A percentile compares a stretch with the other conserved stretches of the same genome.
phyloP scores from a whole-genome alignment of 2,888 invertebrate species.

The Thereva unica region DNA sequence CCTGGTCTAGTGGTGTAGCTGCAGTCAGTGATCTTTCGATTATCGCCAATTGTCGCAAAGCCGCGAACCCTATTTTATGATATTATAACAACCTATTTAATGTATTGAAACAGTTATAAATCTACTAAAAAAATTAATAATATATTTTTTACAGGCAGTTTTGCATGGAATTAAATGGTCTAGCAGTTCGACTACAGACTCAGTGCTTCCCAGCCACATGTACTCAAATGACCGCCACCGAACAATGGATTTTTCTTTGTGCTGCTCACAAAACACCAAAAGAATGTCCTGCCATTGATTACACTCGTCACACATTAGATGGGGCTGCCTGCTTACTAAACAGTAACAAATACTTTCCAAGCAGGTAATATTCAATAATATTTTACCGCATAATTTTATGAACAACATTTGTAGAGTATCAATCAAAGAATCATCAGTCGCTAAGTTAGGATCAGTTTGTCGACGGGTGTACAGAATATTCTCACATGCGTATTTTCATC shows the following conservation, averaged over 20 bases:
- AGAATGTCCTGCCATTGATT: constrained; percentile 99
- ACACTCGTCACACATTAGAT: constrained; percentile 97
- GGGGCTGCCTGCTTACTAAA: constrained; percentile 98
- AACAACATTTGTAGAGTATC: constrained; percentile 73
- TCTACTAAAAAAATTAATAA: not conserved
- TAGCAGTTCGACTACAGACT: constrained; percentile 92
- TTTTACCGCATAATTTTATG: not conserved
- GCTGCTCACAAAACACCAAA: constrained; percentile 99
- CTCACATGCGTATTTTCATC: constrained; percentile 99
- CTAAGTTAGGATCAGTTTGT: constrained; percentile 98
- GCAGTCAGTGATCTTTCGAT: too few relatives aligned
- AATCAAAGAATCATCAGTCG: constrained; percentile 98
- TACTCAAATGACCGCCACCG: constrained; percentile 99
- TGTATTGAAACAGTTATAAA: not conserved
- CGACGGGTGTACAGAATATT: constrained; percentile 98
- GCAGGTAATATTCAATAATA: constrained; percentile 70
- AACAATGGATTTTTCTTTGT: constrained; percentile 99
- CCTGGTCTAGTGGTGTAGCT: too few relatives aligned
- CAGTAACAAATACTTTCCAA: constrained; percentile 99
- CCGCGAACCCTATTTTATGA: not conserved
- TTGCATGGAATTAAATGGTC: constrained; percentile 98
- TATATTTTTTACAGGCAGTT: constrained; percentile 76
- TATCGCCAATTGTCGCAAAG: too few relatives aligned
- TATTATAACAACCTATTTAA: not conserved
- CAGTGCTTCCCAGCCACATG: constrained; percentile 97